A percentile compares a stretch with the other conserved stretches of the same genome.
phyloP scores from a whole-genome alignment of 2,797 vertebrate genomes.

The Sebastes baramenuke region DNA sequence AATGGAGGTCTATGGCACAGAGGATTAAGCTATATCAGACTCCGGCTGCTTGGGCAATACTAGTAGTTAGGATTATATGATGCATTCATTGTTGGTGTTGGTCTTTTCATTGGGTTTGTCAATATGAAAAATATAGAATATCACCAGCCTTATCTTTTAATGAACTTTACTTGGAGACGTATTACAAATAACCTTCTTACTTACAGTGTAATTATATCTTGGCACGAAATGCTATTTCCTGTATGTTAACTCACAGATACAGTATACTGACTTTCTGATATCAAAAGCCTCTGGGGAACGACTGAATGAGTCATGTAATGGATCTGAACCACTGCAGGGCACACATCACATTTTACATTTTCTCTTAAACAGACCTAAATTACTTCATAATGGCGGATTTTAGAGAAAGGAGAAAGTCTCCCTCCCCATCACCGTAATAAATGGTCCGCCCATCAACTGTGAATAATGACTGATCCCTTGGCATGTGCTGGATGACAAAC shows the following conservation, averaged over 20 bases:
- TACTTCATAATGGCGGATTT: conserved; percentile 38
- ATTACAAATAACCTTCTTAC: neutral
- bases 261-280: neutral
- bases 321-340: conserved; percentile 25
- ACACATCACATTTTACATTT: conserved; percentile 24
- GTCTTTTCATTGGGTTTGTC: neutral
- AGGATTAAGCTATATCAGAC: neutral
- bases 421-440: conserved; percentile 15
- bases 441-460: conserved; percentile 33
- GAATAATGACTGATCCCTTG: conserved; percentile 49
- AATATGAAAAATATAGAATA: neutral
- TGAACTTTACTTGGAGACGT: neutral
- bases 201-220: neutral
- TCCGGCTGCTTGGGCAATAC: too few relatives aligned
- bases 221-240: neutral
- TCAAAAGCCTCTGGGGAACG: conserved; percentile 1
- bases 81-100: neutral
- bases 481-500: conserved; percentile 37
- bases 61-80: neutral
- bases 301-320: conserved; percentile 47
- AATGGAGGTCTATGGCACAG: neutral
- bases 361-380: conserved; percentile 35
- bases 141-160: neutral
- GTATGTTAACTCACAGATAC: neutral
- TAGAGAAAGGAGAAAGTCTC: conserved; percentile 22